Evolutionary conservation across 35 echinoderm and acorn worm species (phyloP), one percentile per base, ranked within the genome.

Genomic region (Apostichopus californicus): DNA sequence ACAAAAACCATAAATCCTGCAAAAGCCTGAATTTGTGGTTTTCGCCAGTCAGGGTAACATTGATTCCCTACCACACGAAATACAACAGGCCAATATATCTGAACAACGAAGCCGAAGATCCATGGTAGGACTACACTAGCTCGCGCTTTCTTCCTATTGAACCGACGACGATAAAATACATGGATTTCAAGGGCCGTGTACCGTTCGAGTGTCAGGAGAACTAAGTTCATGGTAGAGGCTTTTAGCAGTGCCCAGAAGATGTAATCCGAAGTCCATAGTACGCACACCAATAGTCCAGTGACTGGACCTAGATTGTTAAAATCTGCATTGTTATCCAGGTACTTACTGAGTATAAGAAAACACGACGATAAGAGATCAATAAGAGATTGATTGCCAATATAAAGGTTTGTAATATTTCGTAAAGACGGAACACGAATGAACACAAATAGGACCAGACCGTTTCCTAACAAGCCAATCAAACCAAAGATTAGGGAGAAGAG

Each of bases 331-430:
- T 54, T n/a, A 46, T 58, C 52, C 46, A 14, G 61, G 46, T 89
- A 77, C 20, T 89, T 85, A 5, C n/a, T 55, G 10, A 91, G 56
- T 13, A 78, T 55, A 4, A 91, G 56, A 25, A 91, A 78, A 8
- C 78, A 6, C 5, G 90, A 91, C 54, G 72, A 78, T 5, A 60
- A 18, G 15, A 96, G 77, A 78, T 97, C 96, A 5, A 97, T 93
- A 0, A 97, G 46, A 55, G 95, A 92, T 63, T 96, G 95, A 90
- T 96, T 96, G n/a, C 89, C 85, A 18, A 96, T 93, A 53, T 93
- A 88, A n/a, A 97, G 56, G 52, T 97, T 97, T 20, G 96, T 95
- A 14, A 95, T 92, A 20, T 85, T 90, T 9, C 87, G 58, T 4
- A 97, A 80, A 68, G 95, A 96, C 4, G 90, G 96, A 70, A 93